These are phyloP conservation scores for Pogonomyrmex californicus DNA, from an alignment of 1,140 invertebrate species.

Conservation along the genomic window DNA sequence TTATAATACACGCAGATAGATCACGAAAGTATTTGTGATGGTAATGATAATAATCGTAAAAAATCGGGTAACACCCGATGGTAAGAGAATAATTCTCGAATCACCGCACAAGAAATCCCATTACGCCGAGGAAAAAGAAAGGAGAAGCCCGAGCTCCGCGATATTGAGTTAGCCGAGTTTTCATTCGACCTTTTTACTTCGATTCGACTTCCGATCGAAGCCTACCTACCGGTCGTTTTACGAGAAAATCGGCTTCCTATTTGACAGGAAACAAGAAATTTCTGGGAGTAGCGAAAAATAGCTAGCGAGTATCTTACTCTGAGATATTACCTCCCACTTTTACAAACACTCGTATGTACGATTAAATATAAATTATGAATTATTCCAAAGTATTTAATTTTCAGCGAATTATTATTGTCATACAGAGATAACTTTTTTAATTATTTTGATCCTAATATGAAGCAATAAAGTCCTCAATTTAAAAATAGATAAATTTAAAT, in stretches of 20 bases:
- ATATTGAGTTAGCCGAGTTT: constrained; percentile 86
- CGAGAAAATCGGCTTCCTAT: constrained; percentile 71
- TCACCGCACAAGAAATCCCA: constrained; percentile 85
- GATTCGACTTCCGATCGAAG: constrained; percentile 82
- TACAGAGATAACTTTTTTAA: neutral
- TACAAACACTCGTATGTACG: neutral
- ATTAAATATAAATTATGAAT: constrained; percentile 27
- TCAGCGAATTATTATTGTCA: neutral
- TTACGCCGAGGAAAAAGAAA: constrained; percentile 82
- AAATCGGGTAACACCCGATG: constrained; percentile 70
- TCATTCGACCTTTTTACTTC: constrained; percentile 84
- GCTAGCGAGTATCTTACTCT: neutral
- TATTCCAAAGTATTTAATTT: constrained; percentile 1
- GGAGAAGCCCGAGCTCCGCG: constrained; percentile 77
- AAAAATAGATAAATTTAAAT: neutral
- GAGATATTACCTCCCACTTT: neutral
- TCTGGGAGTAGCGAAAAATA: constrained; percentile 51
- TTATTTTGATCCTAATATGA: neutral
- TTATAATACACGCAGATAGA: neutral
- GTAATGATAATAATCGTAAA: constrained; percentile 72
- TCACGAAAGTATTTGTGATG: constrained; percentile 36
- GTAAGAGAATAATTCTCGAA: constrained; percentile 83
- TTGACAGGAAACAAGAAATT: constrained; percentile 70
- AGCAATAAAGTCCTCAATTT: neutral
- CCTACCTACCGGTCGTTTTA: constrained; percentile 71